Percentiles rank a stretch among this genome's conserved stretches.
Evolutionary conservation across 2,113 vertebrate species (phyloP).

Genomic region (Odobenus rosmarus): DNA sequence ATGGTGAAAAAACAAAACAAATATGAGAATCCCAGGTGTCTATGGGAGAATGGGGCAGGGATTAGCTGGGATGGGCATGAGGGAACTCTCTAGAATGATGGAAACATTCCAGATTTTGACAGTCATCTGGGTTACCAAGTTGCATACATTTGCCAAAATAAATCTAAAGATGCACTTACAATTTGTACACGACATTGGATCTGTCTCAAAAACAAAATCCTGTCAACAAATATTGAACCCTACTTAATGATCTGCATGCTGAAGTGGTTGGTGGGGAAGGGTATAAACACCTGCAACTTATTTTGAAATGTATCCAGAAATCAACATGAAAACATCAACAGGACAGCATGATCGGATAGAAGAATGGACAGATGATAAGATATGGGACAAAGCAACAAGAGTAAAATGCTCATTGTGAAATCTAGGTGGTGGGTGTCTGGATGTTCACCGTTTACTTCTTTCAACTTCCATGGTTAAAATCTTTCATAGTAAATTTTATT

Average conservation of each 20-base stretch:
- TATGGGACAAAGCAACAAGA: not conserved
- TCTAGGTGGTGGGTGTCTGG: not conserved
- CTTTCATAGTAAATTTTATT: not conserved
- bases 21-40: not conserved
- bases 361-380: not conserved
- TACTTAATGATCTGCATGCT: not conserved
- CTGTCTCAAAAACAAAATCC: not conserved
- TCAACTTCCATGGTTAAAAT: not conserved
- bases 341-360: not conserved
- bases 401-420: not conserved
- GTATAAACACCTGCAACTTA: not conserved
- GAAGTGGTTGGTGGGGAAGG: not conserved
- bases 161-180: not conserved
- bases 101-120: not conserved
- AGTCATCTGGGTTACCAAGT: not conserved
- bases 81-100: not conserved
- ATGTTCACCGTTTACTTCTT: not conserved
- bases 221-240: not conserved
- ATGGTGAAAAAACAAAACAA: not conserved
- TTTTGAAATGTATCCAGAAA: not conserved
- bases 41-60: not conserved
- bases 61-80: not conserved
- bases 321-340: not conserved
- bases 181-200: not conserved
- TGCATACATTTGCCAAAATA: not conserved